Percentiles rank a stretch among this genome's conserved stretches.
Evolutionary conservation across 2,113 vertebrate genomes (phyloP).

Genomic region (Python bivittatus): DNA sequence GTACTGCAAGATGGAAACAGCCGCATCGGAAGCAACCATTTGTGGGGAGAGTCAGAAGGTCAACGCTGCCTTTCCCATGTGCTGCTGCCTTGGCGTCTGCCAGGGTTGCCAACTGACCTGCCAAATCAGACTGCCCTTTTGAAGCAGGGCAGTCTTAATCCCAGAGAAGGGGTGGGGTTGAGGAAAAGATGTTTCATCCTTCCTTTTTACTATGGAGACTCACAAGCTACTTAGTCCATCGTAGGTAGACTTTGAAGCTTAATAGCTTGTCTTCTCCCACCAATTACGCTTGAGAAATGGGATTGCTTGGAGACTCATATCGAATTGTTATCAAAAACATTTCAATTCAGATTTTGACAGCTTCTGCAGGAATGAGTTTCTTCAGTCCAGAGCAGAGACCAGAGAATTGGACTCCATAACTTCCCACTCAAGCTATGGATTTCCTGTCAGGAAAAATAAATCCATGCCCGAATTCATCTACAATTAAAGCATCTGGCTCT

Average conservation of each 20-base stretch:
- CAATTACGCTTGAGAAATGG: conserved; percentile 56
- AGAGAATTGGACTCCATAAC: conserved; percentile 72
- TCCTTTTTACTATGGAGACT: background rate
- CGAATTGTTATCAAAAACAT: conserved; percentile 65
- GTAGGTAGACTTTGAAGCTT: conserved; percentile 45
- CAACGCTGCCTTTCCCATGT: background rate
- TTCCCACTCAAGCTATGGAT: conserved; percentile 67
- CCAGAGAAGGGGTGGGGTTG: background rate
- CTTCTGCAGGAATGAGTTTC: conserved; percentile 53
- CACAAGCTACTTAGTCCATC: conserved; percentile 13
- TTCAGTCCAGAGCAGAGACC: conserved; percentile 63
- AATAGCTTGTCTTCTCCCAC: conserved; percentile 56
- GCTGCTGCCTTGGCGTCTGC: background rate
- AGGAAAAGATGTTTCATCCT: background rate
- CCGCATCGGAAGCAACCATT: background rate
- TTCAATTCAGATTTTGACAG: conserved; percentile 56
- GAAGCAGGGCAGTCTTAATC: background rate
- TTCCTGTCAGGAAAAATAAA: conserved; percentile 73
- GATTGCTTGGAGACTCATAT: conserved; percentile 52
- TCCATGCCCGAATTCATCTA: conserved; percentile 55
- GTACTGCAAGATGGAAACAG: background rate
- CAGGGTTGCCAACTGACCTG: background rate
- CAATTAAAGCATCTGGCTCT: conserved; percentile 73
- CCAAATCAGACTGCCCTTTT: background rate
- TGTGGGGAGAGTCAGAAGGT: background rate